Percentiles rank a stretch among this genome's conserved stretches.
phyloP scores from a whole-genome alignment of 2,113 vertebrate genomes.

The Otus sunia region DNA sequence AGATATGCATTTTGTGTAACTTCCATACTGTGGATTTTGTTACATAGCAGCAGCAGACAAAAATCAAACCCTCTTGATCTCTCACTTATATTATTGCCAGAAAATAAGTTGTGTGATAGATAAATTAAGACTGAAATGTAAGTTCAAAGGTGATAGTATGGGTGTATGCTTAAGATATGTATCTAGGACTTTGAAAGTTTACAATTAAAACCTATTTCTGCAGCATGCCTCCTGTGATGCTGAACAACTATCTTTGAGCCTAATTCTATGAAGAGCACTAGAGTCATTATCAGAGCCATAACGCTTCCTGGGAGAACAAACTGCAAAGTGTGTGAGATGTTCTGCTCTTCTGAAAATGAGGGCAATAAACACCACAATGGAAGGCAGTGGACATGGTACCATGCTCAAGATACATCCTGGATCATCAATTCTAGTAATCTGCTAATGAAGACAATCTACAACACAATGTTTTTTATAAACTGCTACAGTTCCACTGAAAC shows the following conservation, averaged over 20 bases:
- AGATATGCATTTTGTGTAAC: neutral
- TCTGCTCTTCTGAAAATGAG: neutral
- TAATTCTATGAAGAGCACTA: neutral
- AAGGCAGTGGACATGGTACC: accelerated
- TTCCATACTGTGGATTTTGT: neutral
- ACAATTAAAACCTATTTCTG: neutral
- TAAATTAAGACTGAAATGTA: neutral
- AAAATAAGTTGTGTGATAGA: neutral
- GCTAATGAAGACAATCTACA: neutral
- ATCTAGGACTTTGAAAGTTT: neutral
- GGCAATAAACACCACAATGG: neutral
- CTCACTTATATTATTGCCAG: neutral
- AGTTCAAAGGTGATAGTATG: neutral
- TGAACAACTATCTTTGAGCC: neutral
- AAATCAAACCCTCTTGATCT: neutral
- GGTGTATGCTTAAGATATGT: neutral
- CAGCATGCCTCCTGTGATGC: neutral
- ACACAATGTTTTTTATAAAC: neutral
- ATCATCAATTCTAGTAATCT: neutral
- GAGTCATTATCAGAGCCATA: neutral
- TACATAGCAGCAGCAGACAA: neutral
- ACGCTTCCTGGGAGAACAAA: neutral
- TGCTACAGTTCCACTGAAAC: neutral
- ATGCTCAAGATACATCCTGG: neutral
- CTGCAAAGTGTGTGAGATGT: neutral